A percentile compares a stretch with the other conserved stretches of the same genome.
Evolutionary conservation across 2,888 invertebrate species (phyloP).

Genomic region (Stenurella melanura): DNA sequence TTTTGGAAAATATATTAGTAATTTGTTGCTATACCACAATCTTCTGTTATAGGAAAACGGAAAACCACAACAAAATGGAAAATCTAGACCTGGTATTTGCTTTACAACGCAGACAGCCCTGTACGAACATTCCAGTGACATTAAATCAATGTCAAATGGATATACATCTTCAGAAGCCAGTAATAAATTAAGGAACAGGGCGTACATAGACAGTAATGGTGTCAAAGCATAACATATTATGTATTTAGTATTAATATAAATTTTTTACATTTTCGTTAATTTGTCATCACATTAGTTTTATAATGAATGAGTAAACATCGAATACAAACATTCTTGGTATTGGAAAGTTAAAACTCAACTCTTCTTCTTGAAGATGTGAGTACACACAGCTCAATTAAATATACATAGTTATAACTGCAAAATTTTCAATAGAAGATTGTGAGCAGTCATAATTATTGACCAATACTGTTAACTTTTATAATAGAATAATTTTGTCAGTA

Average conservation of each 20-base stretch:
- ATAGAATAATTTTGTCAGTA: background rate
- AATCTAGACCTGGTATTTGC: slow-evolving; percentile 66
- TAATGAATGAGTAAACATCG: slow-evolving; percentile 24
- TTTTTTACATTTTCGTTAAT: slow-evolving; percentile 34
- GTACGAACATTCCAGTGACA: slow-evolving; percentile 68
- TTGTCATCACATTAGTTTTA: slow-evolving; percentile 48
- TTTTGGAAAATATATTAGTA: too few species aligned
- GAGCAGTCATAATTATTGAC: slow-evolving; percentile 6
- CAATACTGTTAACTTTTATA: background rate
- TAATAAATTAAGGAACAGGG: slow-evolving; percentile 73
- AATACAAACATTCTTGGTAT: slow-evolving; percentile 31
- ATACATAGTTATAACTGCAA: slow-evolving; percentile 18
- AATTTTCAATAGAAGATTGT: slow-evolving; percentile 12
- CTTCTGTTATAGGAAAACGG: slow-evolving; percentile 38
- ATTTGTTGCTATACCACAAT: too few species aligned
- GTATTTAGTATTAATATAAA: slow-evolving; percentile 35
- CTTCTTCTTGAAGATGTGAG: slow-evolving; percentile 18
- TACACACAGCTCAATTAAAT: slow-evolving; percentile 6
- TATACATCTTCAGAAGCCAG: slow-evolving; percentile 73
- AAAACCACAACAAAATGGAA: slow-evolving; percentile 56
- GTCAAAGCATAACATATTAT: slow-evolving; percentile 34
- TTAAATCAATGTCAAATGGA: slow-evolving; percentile 73
- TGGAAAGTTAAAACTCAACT: slow-evolving; percentile 9
- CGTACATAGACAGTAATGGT: slow-evolving; percentile 72
- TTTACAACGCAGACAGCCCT: slow-evolving; percentile 69